Evolutionary conservation across 2,113 vertebrate species (phyloP).

Genomic region (Mustela nigripes): DNA sequence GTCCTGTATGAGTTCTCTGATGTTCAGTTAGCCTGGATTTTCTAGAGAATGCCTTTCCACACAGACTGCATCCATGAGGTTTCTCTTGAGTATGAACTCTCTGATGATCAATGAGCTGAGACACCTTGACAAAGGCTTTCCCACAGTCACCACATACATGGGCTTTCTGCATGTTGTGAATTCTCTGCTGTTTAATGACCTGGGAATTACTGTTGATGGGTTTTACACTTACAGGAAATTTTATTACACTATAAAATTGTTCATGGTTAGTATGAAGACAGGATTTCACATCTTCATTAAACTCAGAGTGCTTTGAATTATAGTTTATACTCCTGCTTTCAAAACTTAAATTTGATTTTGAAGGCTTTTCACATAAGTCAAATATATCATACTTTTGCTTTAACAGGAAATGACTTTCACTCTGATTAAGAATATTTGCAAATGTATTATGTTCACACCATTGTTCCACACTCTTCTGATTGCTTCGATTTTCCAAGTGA

Average conservation of each 20-base stretch:
- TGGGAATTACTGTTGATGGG: background rate
- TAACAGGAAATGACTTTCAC: background rate
- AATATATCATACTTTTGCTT: background rate
- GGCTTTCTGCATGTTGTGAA: background rate
- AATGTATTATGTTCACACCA: background rate
- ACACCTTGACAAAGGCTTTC: slow-evolving; percentile 8
- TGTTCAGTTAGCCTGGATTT: slow-evolving; percentile 48
- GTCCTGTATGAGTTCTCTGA: slow-evolving; percentile 40
- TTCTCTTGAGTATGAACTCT: slow-evolving; percentile 51
- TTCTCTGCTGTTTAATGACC: background rate
- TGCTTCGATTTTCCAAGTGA: slow-evolving; percentile 14
- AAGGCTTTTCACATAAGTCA: background rate
- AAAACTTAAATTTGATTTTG: slow-evolving; percentile 1
- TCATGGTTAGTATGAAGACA: background rate
- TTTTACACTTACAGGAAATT: background rate
- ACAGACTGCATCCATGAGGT: background rate
- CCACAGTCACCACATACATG: background rate
- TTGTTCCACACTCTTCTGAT: background rate
- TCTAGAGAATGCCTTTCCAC: slow-evolving; percentile 56
- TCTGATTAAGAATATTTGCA: background rate
- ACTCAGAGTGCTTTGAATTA: background rate
- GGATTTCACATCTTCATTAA: background rate
- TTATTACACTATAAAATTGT: background rate
- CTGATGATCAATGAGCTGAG: slow-evolving; percentile 56
- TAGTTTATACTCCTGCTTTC: background rate